Conservation (phyloP, 2,888 invertebrate species). For the Phytoseiulus persimilis region DNA sequence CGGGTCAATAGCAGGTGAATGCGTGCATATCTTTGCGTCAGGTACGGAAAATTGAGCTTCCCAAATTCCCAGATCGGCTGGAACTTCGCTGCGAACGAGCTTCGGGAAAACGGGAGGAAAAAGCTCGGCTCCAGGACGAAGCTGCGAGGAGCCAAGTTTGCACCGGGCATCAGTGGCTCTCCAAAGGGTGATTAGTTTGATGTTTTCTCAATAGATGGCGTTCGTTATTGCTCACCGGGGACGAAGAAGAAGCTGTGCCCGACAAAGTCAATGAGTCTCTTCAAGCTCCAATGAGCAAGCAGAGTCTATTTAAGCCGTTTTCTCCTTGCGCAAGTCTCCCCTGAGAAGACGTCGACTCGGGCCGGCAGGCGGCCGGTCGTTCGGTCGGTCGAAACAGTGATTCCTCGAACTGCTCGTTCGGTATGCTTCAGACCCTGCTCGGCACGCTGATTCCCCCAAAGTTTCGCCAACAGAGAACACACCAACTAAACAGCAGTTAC, state of each 20-base stretch:
- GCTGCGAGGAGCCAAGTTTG: neutral
- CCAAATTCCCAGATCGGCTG: too few relatives aligned
- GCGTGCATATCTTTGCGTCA: too few relatives aligned
- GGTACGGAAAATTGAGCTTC: too few relatives aligned
- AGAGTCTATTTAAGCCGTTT: neutral
- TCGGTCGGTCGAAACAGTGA: neutral
- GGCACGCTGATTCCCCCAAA: neutral
- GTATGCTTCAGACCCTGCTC: neutral
- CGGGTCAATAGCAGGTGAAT: too few relatives aligned
- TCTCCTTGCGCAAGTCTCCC: neutral
- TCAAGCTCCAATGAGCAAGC: neutral
- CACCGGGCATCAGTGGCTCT: neutral
- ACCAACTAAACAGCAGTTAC: neutral
- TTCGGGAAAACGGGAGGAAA: too few relatives aligned
- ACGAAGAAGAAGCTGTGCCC: neutral
- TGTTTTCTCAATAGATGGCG: constrained; percentile 5
- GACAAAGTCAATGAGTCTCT: neutral
- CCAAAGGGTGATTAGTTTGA: neutral
- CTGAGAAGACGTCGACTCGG: neutral
- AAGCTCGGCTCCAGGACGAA: too few relatives aligned
- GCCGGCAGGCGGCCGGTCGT: neutral
- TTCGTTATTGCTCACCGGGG: neutral
- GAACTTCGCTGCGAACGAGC: too few relatives aligned
- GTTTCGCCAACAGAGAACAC: neutral
- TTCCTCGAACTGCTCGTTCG: neutral